A percentile compares a stretch with the other conserved stretches of the same genome.
These are phyloP conservation scores for Bombus haemorrhoidalis DNA, from an alignment of 1,140 invertebrate genomes.

Conservation along the genomic window DNA sequence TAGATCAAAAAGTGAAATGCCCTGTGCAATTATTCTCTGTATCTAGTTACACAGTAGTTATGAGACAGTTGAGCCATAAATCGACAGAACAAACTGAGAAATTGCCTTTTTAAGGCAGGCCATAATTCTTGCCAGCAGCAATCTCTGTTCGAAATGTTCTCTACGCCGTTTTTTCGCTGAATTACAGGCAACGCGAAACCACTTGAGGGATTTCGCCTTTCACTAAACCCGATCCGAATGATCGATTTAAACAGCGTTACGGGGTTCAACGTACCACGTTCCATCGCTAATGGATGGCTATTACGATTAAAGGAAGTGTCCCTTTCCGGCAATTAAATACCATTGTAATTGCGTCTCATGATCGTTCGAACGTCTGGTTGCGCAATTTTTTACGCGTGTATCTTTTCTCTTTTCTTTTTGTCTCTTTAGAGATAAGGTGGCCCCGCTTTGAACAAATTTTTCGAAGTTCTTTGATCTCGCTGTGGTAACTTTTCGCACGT, in stretches of 20 bases:
- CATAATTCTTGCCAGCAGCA: too few relatives aligned
- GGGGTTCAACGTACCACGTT: constrained; percentile 37
- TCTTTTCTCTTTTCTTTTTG: neutral
- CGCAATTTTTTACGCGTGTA: neutral
- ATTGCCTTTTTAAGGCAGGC: neutral
- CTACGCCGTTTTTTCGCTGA: neutral
- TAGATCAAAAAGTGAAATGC: neutral
- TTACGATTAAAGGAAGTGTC: constrained; percentile 50
- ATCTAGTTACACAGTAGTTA: neutral
- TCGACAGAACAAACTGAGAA: neutral
- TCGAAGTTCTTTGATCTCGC: too few relatives aligned
- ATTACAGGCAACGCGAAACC: neutral
- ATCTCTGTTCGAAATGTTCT: too few relatives aligned
- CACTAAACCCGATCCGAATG: constrained; percentile 15
- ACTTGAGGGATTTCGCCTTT: constrained; percentile 30
- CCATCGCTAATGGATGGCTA: constrained; percentile 24
- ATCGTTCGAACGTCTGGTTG: neutral
- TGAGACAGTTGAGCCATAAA: neutral
- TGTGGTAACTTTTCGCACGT: too few relatives aligned
- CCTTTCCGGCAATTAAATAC: constrained; percentile 47
- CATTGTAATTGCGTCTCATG: neutral
- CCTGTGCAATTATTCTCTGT: neutral
- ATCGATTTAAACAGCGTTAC: constrained; percentile 33
- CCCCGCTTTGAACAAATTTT: too few relatives aligned
- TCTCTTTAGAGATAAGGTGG: neutral